Conservation (phyloP, 2,888 invertebrate species). For the Invenusta paracnida region DNA sequence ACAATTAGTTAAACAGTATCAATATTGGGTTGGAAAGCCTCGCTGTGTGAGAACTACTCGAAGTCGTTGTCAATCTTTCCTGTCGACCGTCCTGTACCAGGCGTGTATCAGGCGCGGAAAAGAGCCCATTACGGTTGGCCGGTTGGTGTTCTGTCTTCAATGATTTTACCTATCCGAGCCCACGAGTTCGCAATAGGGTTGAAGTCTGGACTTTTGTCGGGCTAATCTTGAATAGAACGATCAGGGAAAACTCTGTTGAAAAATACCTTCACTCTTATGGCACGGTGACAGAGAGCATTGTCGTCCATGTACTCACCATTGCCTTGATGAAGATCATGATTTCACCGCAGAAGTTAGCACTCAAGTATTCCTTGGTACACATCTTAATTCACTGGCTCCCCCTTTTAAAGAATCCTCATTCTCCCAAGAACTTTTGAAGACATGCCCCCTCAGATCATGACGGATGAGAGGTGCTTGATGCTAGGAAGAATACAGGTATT, state of each 20-base stretch:
- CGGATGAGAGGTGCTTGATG: not conserved
- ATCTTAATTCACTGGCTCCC: not conserved
- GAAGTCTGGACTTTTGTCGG: not conserved
- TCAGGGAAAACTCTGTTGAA: not conserved
- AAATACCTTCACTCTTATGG: not conserved
- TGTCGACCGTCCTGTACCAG: not conserved
- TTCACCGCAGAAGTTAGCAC: not conserved
- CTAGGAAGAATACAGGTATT: not conserved
- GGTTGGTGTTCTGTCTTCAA: not conserved
- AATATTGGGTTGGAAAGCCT: not conserved
- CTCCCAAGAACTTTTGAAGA: not conserved
- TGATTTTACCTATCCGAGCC: not conserved
- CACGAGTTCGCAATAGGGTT: not conserved
- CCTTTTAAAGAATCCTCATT: not conserved
- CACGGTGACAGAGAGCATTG: not conserved
- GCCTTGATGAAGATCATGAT: not conserved
- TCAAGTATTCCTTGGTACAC: not conserved
- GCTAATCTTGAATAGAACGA: not conserved
- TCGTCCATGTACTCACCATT: not conserved
- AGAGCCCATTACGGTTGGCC: not conserved
- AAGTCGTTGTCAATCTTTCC: not conserved
- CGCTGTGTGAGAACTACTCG: not conserved
- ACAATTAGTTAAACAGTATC: not conserved
- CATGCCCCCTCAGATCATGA: not conserved
- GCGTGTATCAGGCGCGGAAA: no score